Evolutionary conservation across 2,797 vertebrate genomes (phyloP), one percentile per base, ranked within the genome.

Genomic region (Acanthurus leucopareius): DNA sequence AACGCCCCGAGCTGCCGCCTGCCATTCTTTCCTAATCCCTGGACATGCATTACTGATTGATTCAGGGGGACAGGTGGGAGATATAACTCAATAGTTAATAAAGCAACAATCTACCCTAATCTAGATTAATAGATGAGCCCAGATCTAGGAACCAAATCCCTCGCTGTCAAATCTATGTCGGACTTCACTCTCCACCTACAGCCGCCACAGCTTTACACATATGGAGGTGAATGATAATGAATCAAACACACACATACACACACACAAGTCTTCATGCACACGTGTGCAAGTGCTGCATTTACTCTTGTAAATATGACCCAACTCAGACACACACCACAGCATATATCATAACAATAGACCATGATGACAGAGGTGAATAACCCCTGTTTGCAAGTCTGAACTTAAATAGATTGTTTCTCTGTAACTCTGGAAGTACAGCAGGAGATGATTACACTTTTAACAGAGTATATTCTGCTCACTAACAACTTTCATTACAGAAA

Each of bases 1-100:
- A 94, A 88, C 84, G 84, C 85, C 85, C 86, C 51, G 32, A 88
- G 85, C 87, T 89, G 86, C 89, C 61, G 92, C 88, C 83, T 86
- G 85, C 85, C 87, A 89, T 93, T 91, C 91, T 85, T 91, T 90
- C 91, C 88, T 94, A 93, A 95, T 94, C 94, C 91, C 89, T 90
- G 86, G 88, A 95, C 95, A 93, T 91, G 92, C 91, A 94, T 94
- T 93, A 95, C 91, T 93, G 94, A 94, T 93, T 93, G 93, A 93
- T 95, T 94, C 82, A 73, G 86, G 73, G 67, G 79, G 92, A 94
- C 94, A 95, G 93, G 93, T 95, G 94, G 90, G 92, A 90, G 82
- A 92, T 91, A 93, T 84, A 92, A 94, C 91, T 93, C 93, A 94
- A 95, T 91, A 94, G 93, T 93, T 94, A 94, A 95, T 95, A 95